Conservation (phyloP, 2,797 vertebrate genomes). For the Bovichtus diacanthus region DNA sequence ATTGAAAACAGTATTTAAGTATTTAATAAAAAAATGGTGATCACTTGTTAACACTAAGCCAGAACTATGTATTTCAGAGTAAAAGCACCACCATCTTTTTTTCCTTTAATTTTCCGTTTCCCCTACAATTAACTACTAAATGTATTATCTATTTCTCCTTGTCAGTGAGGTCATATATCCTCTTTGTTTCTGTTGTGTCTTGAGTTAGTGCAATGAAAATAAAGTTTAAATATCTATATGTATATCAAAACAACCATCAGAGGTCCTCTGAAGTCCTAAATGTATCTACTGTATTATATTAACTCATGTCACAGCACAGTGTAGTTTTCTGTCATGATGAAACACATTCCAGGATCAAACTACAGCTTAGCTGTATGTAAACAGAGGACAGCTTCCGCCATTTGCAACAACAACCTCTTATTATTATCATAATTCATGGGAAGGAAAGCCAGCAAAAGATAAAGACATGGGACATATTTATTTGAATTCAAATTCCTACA, state of each 20-base stretch:
- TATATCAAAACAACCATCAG: neutral
- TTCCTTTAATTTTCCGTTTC: too few species aligned
- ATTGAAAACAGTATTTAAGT: neutral
- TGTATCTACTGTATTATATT: constrained; percentile 9
- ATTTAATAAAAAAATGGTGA: neutral
- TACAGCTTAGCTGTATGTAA: constrained; percentile 27
- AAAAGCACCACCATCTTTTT: neutral
- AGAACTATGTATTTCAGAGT: neutral
- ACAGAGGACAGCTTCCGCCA: constrained; percentile 38
- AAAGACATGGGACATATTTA: constrained; percentile 23
- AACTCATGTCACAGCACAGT: neutral
- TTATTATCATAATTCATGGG: constrained; percentile 69
- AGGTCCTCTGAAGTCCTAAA: neutral
- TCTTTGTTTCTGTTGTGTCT: neutral
- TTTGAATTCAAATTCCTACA: constrained; percentile 47
- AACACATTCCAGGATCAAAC: constrained; percentile 40
- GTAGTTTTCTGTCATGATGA: constrained; percentile 4
- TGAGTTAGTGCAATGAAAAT: neutral
- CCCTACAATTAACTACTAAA: neutral
- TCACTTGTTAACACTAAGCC: neutral
- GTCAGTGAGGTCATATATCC: neutral
- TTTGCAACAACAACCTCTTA: constrained; percentile 55
- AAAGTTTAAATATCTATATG: neutral
- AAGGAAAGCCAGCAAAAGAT: constrained; percentile 54
- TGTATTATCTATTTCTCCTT: neutral